These are phyloP conservation scores for Melitaea cinxia DNA, from an alignment of 1,140 invertebrate genomes.

Conservation along the genomic window DNA sequence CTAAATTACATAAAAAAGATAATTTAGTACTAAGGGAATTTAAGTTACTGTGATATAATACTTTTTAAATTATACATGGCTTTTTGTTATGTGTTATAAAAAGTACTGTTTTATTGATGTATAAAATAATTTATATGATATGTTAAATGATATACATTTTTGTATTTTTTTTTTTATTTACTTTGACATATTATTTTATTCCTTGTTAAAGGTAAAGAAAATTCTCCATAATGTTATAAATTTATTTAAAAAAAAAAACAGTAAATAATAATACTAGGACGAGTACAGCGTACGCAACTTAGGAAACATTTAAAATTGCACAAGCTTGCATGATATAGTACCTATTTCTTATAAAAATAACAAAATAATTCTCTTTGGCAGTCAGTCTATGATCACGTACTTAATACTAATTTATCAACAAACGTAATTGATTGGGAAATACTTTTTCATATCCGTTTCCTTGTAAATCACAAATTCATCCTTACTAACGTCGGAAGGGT, in stretches of 20 bases:
- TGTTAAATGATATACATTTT: no score
- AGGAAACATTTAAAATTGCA: slow-evolving; percentile 5
- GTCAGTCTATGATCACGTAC: slow-evolving; percentile 50
- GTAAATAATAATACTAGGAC: slow-evolving; percentile 5
- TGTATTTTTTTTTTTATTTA: no score
- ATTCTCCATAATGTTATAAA: neutral
- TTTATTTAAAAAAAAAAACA: slow-evolving; percentile 14
- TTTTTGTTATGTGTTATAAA: no score
- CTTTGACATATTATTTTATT: no score
- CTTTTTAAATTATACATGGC: no score
- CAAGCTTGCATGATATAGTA: neutral
- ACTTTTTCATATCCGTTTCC: slow-evolving; percentile 63
- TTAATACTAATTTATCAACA: slow-evolving; percentile 19
- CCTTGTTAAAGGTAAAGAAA: neutral
- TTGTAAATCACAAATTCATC: slow-evolving; percentile 43
- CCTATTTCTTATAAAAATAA: slow-evolving; percentile 41
- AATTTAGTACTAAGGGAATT: neutral
- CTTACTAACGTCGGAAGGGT: slow-evolving; percentile 34
- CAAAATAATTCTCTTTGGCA: slow-evolving; percentile 67
- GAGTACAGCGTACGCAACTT: neutral
- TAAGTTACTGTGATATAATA: no score
- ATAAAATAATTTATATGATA: no score
- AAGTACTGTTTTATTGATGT: no score
- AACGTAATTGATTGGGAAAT: slow-evolving; percentile 58
- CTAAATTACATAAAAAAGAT: neutral